Percentiles rank a stretch among this genome's conserved stretches.
Evolutionary conservation across 1,140 invertebrate genomes (phyloP).

Genomic region (Holotrichia oblita): DNA sequence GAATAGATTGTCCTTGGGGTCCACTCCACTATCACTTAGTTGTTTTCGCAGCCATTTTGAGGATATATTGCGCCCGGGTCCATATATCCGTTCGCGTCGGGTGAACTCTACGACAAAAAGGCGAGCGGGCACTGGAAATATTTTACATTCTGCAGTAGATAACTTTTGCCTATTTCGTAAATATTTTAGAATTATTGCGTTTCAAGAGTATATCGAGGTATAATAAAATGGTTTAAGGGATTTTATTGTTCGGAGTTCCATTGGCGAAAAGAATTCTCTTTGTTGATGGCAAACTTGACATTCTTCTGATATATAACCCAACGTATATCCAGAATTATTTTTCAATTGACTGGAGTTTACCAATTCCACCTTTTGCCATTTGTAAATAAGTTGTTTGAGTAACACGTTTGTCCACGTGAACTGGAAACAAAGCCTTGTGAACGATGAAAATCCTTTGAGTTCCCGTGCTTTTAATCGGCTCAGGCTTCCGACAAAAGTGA

Average conservation of each 20-base stretch:
- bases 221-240: not conserved
- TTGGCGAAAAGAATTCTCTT: too few species aligned
- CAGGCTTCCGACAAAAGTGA: too few species aligned
- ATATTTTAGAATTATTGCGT: constrained; percentile 31
- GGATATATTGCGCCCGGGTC: constrained; percentile 30
- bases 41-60: constrained; percentile 35
- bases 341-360: too few species aligned
- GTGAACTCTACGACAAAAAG: constrained; percentile 12
- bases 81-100: constrained; percentile 10
- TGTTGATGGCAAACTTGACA: too few species aligned
- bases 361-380: too few species aligned
- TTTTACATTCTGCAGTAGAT: constrained; percentile 31
- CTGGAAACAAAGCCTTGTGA: too few species aligned
- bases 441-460: too few species aligned
- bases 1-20: constrained; percentile 30
- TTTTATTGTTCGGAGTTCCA: not conserved
- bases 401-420: too few species aligned
- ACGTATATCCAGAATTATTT: too few species aligned
- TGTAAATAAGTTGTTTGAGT: too few species aligned
- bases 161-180: constrained; percentile 31
- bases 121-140: constrained; percentile 11
- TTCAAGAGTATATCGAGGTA: not conserved
- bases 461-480: too few species aligned
- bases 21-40: constrained; percentile 36
- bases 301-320: too few species aligned